phyloP scores from a whole-genome alignment of 2,888 invertebrate species.

The Nasonia oneida region DNA sequence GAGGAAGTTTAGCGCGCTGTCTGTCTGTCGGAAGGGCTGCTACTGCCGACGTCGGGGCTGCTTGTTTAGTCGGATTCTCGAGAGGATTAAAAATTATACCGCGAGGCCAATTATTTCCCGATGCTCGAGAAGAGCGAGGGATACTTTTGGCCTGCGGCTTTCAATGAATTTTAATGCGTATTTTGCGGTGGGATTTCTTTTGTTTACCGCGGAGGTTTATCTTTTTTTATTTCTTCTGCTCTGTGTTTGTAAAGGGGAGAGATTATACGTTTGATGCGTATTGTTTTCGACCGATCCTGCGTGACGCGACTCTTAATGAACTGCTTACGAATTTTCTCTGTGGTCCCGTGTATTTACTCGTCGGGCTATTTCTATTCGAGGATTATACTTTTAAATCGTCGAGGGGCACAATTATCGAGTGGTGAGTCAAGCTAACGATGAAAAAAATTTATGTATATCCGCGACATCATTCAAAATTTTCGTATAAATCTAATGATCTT shows the following conservation, averaged over 20 bases:
- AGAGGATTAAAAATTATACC: constrained; percentile 60
- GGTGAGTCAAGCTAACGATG: not conserved
- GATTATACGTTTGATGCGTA: not conserved
- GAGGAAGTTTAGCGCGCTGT: constrained; percentile 51
- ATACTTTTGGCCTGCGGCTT: not conserved
- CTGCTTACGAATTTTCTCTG: not conserved
- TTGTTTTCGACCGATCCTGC: not conserved
- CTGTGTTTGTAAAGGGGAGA: not conserved
- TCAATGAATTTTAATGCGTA: constrained; percentile 54
- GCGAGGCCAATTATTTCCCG: constrained; percentile 54
- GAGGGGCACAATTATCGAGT: not conserved
- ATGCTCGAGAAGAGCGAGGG: constrained; percentile 17
- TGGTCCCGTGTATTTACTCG: not conserved
- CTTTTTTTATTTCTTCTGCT: not conserved
- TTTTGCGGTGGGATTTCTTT: constrained; percentile 13
- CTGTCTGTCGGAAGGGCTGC: constrained; percentile 36
- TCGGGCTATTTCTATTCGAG: not conserved
- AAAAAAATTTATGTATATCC: not conserved
- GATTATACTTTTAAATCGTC: not conserved
- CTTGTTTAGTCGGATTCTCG: constrained; percentile 50
- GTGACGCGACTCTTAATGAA: not conserved
- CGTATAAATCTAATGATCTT: too few relatives aligned
- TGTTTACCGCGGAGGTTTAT: not conserved
- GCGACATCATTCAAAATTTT: not conserved
- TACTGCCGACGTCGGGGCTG: not conserved